Percentiles rank a stretch among this genome's conserved stretches.
Conservation (phyloP, 1,140 invertebrate species). For the Diachasmimorpha longicaudata region DNA sequence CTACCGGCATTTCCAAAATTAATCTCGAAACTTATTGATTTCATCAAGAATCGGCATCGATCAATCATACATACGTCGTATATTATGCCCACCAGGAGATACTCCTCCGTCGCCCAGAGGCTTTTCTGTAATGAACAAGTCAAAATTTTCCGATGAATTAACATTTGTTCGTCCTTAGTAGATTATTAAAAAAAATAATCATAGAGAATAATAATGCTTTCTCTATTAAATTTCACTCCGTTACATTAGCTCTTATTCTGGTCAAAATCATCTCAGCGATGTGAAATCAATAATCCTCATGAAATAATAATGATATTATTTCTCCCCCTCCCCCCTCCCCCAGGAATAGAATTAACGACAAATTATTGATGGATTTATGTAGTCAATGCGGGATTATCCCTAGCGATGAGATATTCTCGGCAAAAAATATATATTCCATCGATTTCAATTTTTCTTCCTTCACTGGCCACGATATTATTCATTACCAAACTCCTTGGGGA, state of each 20-base stretch:
- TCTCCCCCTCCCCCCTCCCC: no score
- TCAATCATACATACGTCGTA: conserved; percentile 57
- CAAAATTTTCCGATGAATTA: background rate
- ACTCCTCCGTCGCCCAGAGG: conserved; percentile 55
- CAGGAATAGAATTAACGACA: background rate
- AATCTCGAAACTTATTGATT: conserved; percentile 54
- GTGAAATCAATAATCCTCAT: no score
- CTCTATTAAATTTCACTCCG: no score
- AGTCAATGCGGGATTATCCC: background rate
- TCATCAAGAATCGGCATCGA: conserved; percentile 46
- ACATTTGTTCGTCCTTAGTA: no score
- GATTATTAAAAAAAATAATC: no score
- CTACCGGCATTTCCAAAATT: conserved; percentile 57
- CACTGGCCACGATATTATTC: background rate
- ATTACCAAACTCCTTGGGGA: background rate
- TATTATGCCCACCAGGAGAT: conserved; percentile 49
- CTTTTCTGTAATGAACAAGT: conserved; percentile 37
- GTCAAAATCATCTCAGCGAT: no score
- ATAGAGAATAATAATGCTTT: no score
- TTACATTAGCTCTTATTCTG: no score
- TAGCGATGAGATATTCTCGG: background rate
- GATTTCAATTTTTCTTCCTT: background rate
- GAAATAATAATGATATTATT: no score
- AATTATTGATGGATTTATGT: background rate
- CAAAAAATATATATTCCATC: background rate